Percentiles rank a stretch among this genome's conserved stretches.
These are phyloP conservation scores for Balanococcus diminutus DNA, from an alignment of 2,888 invertebrate species.

Conservation along the genomic window DNA sequence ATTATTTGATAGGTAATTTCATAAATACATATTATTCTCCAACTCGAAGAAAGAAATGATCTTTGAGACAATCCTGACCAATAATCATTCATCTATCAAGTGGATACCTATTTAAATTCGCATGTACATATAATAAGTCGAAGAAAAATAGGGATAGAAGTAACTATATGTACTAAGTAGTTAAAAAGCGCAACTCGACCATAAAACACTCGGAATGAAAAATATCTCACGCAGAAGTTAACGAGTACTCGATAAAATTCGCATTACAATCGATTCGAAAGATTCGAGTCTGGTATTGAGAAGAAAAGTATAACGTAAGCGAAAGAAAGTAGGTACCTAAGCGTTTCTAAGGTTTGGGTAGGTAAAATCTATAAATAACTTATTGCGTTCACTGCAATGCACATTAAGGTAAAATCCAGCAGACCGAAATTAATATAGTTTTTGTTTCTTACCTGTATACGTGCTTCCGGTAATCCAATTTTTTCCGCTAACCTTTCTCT, in stretches of 20 bases:
- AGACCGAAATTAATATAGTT: conserved; percentile 21
- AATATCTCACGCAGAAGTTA: conserved; percentile 9
- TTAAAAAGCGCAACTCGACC: not conserved
- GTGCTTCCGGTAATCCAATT: conserved; percentile 98
- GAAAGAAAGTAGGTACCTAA: not conserved
- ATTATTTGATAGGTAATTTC: no score
- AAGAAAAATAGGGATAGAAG: not conserved
- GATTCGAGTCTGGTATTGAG: not conserved
- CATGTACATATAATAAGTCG: not conserved
- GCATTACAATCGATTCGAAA: conserved; percentile 11
- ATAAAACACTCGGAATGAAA: not conserved
- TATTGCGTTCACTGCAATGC: not conserved
- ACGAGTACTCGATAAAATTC: conserved; percentile 18
- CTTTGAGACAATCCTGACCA: not conserved
- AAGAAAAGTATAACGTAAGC: not conserved
- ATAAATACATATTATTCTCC: no score
- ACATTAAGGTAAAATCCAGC: conserved; percentile 12
- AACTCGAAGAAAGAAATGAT: not conserved
- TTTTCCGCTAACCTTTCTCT: conserved; percentile 94
- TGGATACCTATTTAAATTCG: not conserved
- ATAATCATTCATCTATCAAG: not conserved
- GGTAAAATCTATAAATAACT: not conserved
- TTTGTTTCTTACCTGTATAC: conserved; percentile 83
- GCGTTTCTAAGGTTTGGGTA: not conserved
- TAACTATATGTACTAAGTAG: no score